A percentile compares a stretch with the other conserved stretches of the same genome.
Conservation (phyloP, 1,140 invertebrate species). For the Lepeophtheirus salmonis region DNA sequence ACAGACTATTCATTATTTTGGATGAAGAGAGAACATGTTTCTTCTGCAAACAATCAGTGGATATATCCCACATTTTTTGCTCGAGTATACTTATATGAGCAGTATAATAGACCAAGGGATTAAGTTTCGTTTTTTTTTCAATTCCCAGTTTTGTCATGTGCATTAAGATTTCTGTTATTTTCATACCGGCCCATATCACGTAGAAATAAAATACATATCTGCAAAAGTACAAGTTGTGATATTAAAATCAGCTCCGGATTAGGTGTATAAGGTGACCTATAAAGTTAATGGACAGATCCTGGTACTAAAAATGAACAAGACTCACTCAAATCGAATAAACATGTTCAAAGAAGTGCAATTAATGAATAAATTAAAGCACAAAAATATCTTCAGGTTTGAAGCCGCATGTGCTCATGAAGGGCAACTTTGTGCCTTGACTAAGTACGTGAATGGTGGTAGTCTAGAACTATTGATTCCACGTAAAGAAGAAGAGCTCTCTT, state of each 20-base stretch:
- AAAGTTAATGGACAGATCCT: neutral
- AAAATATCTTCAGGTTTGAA: conserved; percentile 47
- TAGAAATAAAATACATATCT: too few relatives aligned
- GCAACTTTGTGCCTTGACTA: conserved; percentile 76
- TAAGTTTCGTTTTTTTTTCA: too few relatives aligned
- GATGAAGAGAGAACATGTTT: too few relatives aligned
- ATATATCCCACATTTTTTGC: too few relatives aligned
- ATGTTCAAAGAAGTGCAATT: conserved; percentile 10
- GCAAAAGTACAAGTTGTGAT: neutral
- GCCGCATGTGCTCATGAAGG: conserved; percentile 88
- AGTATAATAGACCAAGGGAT: too few relatives aligned
- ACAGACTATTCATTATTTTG: too few relatives aligned
- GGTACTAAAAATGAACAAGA: conserved; percentile 3
- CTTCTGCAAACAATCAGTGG: too few relatives aligned
- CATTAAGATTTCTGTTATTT: too few relatives aligned
- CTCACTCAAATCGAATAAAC: neutral
- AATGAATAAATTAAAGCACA: conserved; percentile 7
- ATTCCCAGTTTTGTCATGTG: too few relatives aligned
- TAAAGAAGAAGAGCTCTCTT: conserved; percentile 52
- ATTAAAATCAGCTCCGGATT: neutral
- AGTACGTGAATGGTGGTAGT: conserved; percentile 83
- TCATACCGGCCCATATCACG: too few relatives aligned
- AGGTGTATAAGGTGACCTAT: neutral
- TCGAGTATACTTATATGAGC: too few relatives aligned
- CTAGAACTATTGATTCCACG: conserved; percentile 58